Conservation (phyloP, 2,888 invertebrate genomes). For the Agonum fuliginosum region DNA sequence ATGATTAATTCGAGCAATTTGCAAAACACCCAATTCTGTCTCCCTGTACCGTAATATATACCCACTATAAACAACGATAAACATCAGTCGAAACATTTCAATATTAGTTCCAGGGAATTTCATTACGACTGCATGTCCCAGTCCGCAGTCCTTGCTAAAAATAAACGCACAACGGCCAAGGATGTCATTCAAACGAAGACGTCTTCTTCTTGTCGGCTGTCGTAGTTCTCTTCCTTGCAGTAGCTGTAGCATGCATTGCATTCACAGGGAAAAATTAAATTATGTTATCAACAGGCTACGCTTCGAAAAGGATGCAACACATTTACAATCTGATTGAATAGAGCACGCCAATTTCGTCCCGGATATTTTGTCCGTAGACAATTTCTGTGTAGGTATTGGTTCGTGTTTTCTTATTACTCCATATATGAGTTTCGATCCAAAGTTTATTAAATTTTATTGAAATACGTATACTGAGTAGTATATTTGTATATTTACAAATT, state of each 20-base stretch:
- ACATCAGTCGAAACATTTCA: conserved; percentile 48
- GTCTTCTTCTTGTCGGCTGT: conserved; percentile 9
- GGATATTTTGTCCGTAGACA: no score
- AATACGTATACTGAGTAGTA: no score
- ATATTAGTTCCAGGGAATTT: conserved; percentile 51
- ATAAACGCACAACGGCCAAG: conserved; percentile 16
- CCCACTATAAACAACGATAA: conserved; percentile 40
- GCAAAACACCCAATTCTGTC: conserved; percentile 41
- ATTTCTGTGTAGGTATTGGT: no score
- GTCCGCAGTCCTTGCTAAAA: conserved; percentile 6
- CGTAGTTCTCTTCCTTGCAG: background rate
- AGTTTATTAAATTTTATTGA: no score
- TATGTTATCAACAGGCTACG: conserved; percentile 22
- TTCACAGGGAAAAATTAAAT: conserved; percentile 47
- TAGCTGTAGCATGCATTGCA: conserved; percentile 14
- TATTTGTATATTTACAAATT: no score
- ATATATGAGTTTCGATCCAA: no score
- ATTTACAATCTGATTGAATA: background rate
- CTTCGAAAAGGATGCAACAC: background rate
- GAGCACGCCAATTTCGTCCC: background rate
- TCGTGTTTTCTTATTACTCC: no score
- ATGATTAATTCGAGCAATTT: conserved; percentile 32
- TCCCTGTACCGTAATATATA: conserved; percentile 7
- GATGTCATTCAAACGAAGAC: background rate
- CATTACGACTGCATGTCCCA: conserved; percentile 40